A percentile compares a stretch with the other conserved stretches of the same genome.
Evolutionary conservation across 2,888 invertebrate species (phyloP).

Genomic region (Rhagium mordax): DNA sequence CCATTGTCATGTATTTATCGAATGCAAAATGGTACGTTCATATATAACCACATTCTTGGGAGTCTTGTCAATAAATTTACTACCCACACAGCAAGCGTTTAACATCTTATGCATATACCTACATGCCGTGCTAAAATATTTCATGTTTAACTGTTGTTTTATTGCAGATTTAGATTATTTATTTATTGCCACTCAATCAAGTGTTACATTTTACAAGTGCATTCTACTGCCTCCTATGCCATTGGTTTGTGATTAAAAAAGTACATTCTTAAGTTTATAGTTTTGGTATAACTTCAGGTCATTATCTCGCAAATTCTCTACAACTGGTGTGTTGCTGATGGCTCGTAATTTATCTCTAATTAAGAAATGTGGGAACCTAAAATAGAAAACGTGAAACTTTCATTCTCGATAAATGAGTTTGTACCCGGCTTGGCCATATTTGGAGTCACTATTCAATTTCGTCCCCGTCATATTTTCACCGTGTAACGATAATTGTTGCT

Average conservation of each 20-base stretch:
- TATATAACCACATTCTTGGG: constrained; percentile 13
- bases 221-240: background rate
- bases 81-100: background rate
- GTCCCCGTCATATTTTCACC: background rate
- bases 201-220: background rate
- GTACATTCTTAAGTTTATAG: no score
- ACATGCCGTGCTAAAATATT: background rate
- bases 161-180: background rate
- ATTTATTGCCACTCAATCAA: background rate
- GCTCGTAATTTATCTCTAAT: background rate
- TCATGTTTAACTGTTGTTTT: background rate
- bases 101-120: background rate
- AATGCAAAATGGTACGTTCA: constrained; percentile 6
- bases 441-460: background rate
- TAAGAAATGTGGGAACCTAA: background rate
- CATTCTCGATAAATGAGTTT: background rate
- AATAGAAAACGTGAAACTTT: background rate
- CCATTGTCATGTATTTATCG: background rate
- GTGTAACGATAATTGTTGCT: no score
- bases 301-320: no score
- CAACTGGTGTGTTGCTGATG: background rate
- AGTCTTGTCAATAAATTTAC: constrained; percentile 15
- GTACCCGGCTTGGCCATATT: background rate
- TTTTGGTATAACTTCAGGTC: no score
- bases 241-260: background rate